phyloP scores from a whole-genome alignment of 37 sponge, comb jelly and placozoan species.

The Hormiphora californensis region DNA sequence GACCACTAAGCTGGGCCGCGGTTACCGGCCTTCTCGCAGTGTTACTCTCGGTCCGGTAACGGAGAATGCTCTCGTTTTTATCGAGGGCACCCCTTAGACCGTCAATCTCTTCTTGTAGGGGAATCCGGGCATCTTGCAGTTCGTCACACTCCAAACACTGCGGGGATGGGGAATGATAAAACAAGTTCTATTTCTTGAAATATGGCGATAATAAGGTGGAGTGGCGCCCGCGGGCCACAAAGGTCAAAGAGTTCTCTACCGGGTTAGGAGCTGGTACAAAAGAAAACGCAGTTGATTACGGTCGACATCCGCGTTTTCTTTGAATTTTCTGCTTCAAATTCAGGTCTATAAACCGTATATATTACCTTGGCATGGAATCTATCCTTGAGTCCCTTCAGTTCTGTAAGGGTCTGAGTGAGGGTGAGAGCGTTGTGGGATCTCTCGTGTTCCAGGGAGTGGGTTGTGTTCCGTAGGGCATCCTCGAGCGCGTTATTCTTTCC shows the following conservation, averaged over 20 bases:
- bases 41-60: constrained; percentile 14
- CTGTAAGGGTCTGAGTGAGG: constrained; percentile 25
- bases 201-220: no score
- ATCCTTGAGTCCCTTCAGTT: constrained; percentile 49
- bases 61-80: constrained; percentile 17
- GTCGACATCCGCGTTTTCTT: no score
- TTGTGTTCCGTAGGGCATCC: constrained; percentile 39
- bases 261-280: no score
- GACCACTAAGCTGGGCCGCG: constrained; percentile 24
- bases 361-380: constrained; percentile 35
- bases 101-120: constrained; percentile 48
- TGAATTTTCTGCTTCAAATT: no score
- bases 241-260: no score
- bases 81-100: not conserved
- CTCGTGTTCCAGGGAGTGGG: constrained; percentile 52
- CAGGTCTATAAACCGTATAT: no score
- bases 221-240: no score
- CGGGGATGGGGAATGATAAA: not conserved
- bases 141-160: constrained; percentile 51
- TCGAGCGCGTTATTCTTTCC: constrained; percentile 51
- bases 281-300: no score
- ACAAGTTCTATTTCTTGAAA: no score
- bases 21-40: not conserved
- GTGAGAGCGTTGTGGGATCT: constrained; percentile 43
- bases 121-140: constrained; percentile 36